Evolutionary conservation across 2,113 vertebrate species (phyloP).

Genomic region (Hepsetus odoe): DNA sequence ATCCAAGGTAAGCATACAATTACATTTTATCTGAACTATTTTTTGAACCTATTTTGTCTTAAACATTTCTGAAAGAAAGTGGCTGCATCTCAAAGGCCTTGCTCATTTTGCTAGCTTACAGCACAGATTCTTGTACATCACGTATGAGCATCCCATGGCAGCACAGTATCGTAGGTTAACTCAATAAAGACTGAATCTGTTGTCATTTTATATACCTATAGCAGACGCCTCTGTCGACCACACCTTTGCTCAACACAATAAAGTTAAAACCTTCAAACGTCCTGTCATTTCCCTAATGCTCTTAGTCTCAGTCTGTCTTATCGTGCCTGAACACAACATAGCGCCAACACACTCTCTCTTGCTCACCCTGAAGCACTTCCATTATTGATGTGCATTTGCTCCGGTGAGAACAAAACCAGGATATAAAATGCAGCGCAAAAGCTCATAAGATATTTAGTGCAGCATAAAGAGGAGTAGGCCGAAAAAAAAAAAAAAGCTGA

Average conservation of each 20-base stretch:
- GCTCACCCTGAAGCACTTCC: constrained; percentile 49
- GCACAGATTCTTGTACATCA: background rate
- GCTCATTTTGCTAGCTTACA: background rate
- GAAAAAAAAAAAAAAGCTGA: constrained; percentile 28
- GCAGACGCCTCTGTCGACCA: background rate
- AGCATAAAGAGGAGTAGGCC: constrained; percentile 36
- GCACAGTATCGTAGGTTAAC: constrained; percentile 2
- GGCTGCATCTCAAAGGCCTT: background rate
- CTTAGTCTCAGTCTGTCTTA: constrained; percentile 61
- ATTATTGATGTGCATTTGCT: constrained; percentile 73
- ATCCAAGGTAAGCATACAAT: too few species aligned
- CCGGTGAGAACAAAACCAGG: constrained; percentile 57
- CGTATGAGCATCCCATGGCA: background rate
- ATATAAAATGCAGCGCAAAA: constrained; percentile 47
- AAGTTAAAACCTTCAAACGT: constrained; percentile 71
- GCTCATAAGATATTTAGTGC: constrained; percentile 56
- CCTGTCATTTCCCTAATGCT: constrained; percentile 68
- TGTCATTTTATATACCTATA: constrained; percentile 29
- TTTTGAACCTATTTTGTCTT: too few species aligned
- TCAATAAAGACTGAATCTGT: constrained; percentile 31
- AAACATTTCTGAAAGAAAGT: background rate
- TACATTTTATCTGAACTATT: too few species aligned
- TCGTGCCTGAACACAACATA: constrained; percentile 64
- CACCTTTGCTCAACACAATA: constrained; percentile 50
- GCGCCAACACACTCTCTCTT: constrained; percentile 39